Base-by-base conservation (phyloP, 2,888 invertebrate species). In the Oligia strigilis region DNA sequence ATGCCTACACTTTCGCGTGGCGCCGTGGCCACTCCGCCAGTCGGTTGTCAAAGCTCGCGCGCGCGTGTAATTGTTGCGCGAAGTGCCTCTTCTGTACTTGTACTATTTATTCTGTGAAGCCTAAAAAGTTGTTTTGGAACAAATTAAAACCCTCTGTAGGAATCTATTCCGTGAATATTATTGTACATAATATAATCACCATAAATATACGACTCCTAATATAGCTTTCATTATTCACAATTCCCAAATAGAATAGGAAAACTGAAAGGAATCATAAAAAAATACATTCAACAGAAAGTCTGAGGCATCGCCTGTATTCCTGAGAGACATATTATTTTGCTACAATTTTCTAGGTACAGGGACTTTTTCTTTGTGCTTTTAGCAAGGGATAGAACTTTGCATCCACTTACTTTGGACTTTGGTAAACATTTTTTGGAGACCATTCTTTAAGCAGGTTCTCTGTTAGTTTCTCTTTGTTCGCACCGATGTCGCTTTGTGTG, bases 201-300 rank as follows among this genome's bases (percentile, higher is more conserved):
- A 46, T 60, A 65, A 43, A 66, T n/a, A 36, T 4, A 80, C 14
- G 29, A 62, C 66, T 62, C 6, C 0, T 40, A 77, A 83, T 46
- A 46, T 6, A 62, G 64, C 29, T 40, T 23, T n/a, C 36, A 73
- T 74, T 82, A 84, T 62, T 80, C 62, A 74, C 0, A 55, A 64
- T 62, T 74, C 40, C 19, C 36, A 58, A 74, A 74, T 46, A 70
- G 55, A 81, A 81, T 60, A 49, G 9, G 1, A 40, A 62, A 67
- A 71, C 43, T 65, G 23, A 69, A n/a, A 36, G 17, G 36, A 46
- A 40, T 46, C 2, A 52, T 43, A 73, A 69, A 81, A 70, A 71
- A 71, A 72, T n/a, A 73, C 36, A 60, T 81, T 72, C 36, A 46
- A 36, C 29, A 71, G 70, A 75, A 81, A 83, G 69, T 65, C n/a